phyloP scores from a whole-genome alignment of 2,113 vertebrate genomes.

The Sinocyclocheilus rhinocerous region DNA sequence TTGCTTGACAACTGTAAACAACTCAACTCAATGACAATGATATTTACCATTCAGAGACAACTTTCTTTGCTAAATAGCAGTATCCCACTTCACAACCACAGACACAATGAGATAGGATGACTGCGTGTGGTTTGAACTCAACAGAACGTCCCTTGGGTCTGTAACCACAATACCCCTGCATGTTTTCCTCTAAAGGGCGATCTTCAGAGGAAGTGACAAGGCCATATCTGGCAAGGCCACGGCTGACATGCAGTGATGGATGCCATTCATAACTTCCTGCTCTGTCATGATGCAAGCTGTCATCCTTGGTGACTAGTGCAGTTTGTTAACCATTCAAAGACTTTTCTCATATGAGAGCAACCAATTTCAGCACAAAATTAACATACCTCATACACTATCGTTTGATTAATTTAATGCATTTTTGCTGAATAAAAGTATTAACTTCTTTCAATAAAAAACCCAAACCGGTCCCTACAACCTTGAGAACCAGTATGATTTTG shows the following conservation, averaged over 20 bases:
- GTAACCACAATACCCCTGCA: not conserved
- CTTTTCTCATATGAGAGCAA: not conserved
- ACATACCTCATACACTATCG: not conserved
- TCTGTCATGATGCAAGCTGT: not conserved
- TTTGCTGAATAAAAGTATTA: not conserved
- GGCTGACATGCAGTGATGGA: not conserved
- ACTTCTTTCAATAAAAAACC: not conserved
- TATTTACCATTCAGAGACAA: not conserved
- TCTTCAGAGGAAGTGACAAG: slow-evolving; percentile 24
- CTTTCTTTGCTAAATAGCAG: not conserved
- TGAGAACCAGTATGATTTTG: not conserved
- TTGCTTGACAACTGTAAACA: too few relatives aligned
- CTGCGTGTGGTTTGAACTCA: not conserved
- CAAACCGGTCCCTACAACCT: not conserved
- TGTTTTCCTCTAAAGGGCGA: not conserved
- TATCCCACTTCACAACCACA: slow-evolving; percentile 10
- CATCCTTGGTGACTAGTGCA: not conserved
- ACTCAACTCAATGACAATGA: not conserved
- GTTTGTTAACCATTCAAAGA: not conserved
- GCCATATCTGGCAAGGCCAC: not conserved
- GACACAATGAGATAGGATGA: not conserved
- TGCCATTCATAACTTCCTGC: slow-evolving; percentile 37
- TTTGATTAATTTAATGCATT: not conserved
- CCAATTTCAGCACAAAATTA: slow-evolving; percentile 2
- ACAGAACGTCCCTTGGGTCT: not conserved